Percentiles rank a stretch among this genome's conserved stretches.
These are phyloP conservation scores for Lycodopsis pacificus DNA, from an alignment of 2,797 vertebrate species.

Conservation along the genomic window DNA sequence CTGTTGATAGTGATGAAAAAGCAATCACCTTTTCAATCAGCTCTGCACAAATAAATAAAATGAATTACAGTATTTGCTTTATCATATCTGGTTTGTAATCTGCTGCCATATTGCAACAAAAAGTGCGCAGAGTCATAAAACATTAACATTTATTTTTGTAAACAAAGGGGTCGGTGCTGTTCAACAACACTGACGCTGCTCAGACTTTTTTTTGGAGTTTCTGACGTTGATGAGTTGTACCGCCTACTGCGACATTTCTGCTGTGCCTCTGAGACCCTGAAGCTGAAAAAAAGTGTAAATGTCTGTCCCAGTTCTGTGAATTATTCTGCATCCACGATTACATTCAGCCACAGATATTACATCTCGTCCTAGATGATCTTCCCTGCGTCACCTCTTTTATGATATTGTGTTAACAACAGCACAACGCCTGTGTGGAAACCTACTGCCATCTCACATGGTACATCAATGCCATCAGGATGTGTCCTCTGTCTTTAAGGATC, in stretches of 20 bases:
- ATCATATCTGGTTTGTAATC: conserved; percentile 7
- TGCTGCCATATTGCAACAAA: neutral
- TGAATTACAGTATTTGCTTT: neutral
- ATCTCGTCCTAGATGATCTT: neutral
- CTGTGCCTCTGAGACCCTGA: conserved; percentile 1
- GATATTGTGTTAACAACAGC: neutral
- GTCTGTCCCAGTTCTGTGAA: neutral
- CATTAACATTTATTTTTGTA: conserved; percentile 3
- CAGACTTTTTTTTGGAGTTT: neutral
- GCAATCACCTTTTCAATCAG: conserved; percentile 11
- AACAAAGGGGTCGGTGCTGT: neutral
- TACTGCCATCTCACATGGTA: neutral
- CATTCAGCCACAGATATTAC: neutral
- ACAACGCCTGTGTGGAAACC: neutral
- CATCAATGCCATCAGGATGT: neutral
- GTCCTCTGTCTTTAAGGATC: conserved; percentile 3
- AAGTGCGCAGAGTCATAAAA: neutral
- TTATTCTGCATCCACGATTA: neutral
- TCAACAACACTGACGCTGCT: neutral
- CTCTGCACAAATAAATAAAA: neutral
- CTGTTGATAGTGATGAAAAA: conserved; percentile 26
- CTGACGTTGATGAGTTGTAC: conserved; percentile 6
- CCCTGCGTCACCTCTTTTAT: neutral
- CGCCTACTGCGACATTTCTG: conserved; percentile 1
- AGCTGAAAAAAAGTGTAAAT: neutral